Conservation (phyloP, 2,113 vertebrate genomes). For the Synchiropus splendidus region DNA sequence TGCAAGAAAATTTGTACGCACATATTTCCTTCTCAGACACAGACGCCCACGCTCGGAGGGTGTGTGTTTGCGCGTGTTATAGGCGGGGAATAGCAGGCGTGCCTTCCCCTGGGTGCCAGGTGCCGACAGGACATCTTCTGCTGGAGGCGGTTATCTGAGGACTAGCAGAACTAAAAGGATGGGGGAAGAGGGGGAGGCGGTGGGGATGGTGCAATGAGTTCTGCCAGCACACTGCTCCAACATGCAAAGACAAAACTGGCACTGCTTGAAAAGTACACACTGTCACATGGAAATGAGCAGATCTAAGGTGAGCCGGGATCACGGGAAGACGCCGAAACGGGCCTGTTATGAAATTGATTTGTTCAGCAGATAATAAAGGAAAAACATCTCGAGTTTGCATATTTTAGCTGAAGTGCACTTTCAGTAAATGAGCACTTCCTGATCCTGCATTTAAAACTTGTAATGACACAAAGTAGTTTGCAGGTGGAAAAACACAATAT, state of each 20-base stretch:
- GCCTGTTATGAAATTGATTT: conserved; percentile 5
- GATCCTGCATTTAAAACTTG: neutral
- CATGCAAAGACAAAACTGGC: conserved; percentile 33
- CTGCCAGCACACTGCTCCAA: conserved; percentile 36
- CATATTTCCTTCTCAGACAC: conserved; percentile 23
- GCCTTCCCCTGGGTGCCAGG: conserved; percentile 50
- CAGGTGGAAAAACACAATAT: no score
- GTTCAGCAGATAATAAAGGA: neutral
- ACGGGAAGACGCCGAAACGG: conserved; percentile 1
- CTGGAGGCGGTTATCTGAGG: conserved; percentile 62
- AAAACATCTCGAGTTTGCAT: neutral
- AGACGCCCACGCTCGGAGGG: conserved; percentile 19
- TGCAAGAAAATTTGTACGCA: conserved; percentile 11
- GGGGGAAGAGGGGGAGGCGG: conserved; percentile 7
- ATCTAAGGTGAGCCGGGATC: neutral
- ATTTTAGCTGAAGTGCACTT: neutral
- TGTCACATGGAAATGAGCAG: conserved; percentile 5
- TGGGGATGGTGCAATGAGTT: conserved; percentile 23
- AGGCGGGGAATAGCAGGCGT: conserved; percentile 38
- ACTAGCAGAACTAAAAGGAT: conserved; percentile 30
- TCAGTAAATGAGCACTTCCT: no score
- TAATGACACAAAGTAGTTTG: no score
- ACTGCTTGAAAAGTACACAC: conserved; percentile 9
- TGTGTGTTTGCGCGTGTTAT: conserved; percentile 9
- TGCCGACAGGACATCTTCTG: conserved; percentile 60